Percentiles rank a stretch among this genome's conserved stretches.
Conservation (phyloP, 2,888 invertebrate species). For the Rutpela maculata region DNA sequence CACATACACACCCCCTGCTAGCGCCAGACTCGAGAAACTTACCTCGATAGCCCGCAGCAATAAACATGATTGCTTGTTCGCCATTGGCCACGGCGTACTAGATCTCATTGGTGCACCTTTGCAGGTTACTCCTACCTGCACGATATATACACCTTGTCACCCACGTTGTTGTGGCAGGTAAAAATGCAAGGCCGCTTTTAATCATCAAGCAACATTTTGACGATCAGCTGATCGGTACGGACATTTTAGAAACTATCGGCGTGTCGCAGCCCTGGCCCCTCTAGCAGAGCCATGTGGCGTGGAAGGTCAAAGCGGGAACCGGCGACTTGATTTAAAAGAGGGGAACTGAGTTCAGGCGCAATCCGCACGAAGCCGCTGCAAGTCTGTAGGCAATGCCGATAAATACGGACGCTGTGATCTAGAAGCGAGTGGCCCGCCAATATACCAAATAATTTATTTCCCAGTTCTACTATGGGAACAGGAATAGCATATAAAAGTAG, state of each 20-base stretch:
- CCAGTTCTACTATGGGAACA: too few relatives aligned
- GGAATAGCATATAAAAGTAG: too few relatives aligned
- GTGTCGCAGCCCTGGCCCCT: slow-evolving; percentile 39
- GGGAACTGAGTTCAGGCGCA: slow-evolving; percentile 32
- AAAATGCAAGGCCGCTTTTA: slow-evolving; percentile 50
- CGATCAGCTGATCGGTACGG: slow-evolving; percentile 66
- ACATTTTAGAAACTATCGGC: slow-evolving; percentile 60
- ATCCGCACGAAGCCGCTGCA: slow-evolving; percentile 37
- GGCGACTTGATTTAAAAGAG: slow-evolving; percentile 37
- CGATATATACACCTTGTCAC: slow-evolving; percentile 58
- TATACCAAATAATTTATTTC: too few relatives aligned
- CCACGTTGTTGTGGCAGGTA: slow-evolving; percentile 48
- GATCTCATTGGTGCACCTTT: slow-evolving; percentile 72
- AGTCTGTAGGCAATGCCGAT: slow-evolving; percentile 32
- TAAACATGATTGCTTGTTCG: slow-evolving; percentile 71
- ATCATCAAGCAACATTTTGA: slow-evolving; percentile 34
- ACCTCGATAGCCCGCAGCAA: slow-evolving; percentile 70
- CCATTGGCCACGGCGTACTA: slow-evolving; percentile 71
- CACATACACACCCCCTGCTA: slow-evolving; percentile 70
- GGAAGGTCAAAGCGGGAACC: slow-evolving; percentile 42
- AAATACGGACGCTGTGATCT: slow-evolving; percentile 4
- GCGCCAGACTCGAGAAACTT: slow-evolving; percentile 69
- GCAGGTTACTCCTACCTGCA: slow-evolving; percentile 73
- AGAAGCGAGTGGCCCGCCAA: too few relatives aligned
- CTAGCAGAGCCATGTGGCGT: slow-evolving; percentile 39